Percentiles rank a stretch among this genome's conserved stretches.
Evolutionary conservation across 2,113 vertebrate species (phyloP).

Genomic region (Ciconia boyciana): DNA sequence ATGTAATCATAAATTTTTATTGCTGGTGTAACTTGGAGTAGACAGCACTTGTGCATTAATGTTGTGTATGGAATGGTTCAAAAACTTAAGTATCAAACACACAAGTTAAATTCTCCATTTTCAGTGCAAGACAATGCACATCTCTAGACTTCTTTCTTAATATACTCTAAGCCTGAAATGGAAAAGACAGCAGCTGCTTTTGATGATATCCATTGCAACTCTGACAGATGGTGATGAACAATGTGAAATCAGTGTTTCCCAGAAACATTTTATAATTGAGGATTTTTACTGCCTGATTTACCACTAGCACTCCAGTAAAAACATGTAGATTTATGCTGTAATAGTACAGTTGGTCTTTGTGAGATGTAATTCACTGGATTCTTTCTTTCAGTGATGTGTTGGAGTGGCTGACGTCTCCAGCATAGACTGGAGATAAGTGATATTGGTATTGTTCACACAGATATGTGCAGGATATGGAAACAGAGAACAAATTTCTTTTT

Average conservation of each 20-base stretch:
- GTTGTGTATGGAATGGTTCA: neutral
- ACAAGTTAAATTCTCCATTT: neutral
- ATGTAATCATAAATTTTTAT: neutral
- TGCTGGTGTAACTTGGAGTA: neutral
- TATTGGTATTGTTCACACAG: neutral
- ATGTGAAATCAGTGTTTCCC: conserved; percentile 53
- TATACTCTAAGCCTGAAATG: neutral
- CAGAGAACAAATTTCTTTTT: neutral
- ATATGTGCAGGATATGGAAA: neutral
- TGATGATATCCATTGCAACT: neutral
- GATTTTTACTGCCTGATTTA: conserved; percentile 12
- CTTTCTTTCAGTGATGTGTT: neutral
- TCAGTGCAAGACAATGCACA: neutral
- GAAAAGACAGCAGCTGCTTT: conserved; percentile 47
- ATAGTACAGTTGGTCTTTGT: neutral
- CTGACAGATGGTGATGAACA: conserved; percentile 36
- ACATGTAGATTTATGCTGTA: conserved; percentile 46
- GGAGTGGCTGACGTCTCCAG: neutral
- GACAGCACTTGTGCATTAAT: neutral
- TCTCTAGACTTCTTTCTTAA: neutral
- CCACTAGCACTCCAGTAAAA: conserved; percentile 27
- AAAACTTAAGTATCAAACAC: neutral
- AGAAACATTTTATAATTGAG: conserved; percentile 13
- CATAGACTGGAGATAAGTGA: neutral
- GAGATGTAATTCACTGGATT: neutral